Base-by-base conservation (phyloP, 2,888 invertebrate species). In the Itoplectis maculator region DNA sequence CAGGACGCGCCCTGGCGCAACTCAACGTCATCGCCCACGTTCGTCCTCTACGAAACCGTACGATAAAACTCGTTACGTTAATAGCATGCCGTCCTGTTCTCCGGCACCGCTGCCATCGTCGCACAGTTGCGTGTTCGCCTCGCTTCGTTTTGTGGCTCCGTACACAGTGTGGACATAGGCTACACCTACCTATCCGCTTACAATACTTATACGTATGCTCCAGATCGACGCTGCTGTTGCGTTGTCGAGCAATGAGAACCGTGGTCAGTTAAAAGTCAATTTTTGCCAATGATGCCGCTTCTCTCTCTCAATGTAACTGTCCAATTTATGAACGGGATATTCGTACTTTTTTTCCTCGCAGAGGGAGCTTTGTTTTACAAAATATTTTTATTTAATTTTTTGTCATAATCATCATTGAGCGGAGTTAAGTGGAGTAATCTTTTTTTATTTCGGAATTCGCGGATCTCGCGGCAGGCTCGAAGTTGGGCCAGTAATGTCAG, bases 51-150 rank as follows among this genome's bases (percentile, higher is more conserved):
- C 51, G 72, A 76, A 68, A 76, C 79, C 76, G 75, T 76, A 82
- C 82, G 82, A 79, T 61, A 75, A 82, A 68, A 82, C 82, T 82
- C 54, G 82, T 82, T 79, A 79, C 82, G 76, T 61, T 82, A 82
- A 82, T 79, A 66, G 76, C 82, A 82, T 66, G 79, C 45, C 79
- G 79, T n/a, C n/a, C n/a, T n/a, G n/a, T n/a, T n/a, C n/a, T n/a
- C n/a, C n/a, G n/a, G n/a, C n/a, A n/a, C n/a, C n/a, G n/a, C n/a
- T n/a, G n/a, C n/a, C n/a, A n/a, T n/a, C n/a, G n/a, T n/a, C 82
- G 75, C 45, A 56, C 72, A 66, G 66, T 79, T 37, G 82, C 79
- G 75, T 72, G 75, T 59, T 66, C 70, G 66, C 75, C 70, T 66
- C 18, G 35, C 51, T 82, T 51, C 68, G 59, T 79, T 70, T 79